phyloP scores from a whole-genome alignment of 1,140 invertebrate species.

The Lordiphosa mommai region DNA sequence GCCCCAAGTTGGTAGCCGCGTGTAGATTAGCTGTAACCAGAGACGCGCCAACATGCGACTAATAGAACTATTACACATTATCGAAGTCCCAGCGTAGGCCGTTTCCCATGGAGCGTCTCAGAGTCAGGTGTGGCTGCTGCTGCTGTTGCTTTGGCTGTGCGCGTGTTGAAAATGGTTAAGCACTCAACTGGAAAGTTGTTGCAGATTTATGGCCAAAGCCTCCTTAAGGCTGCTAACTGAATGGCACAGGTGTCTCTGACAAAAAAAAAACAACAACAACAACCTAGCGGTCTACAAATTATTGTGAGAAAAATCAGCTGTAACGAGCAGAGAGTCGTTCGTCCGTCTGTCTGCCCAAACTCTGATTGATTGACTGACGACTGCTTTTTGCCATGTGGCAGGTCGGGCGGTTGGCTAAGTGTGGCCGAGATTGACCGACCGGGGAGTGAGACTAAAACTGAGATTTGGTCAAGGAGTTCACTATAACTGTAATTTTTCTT shows the following conservation, averaged over 20 bases:
- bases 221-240: slow-evolving; percentile 1
- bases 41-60: slow-evolving; percentile 67
- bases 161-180: slow-evolving; percentile 53
- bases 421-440: slow-evolving; percentile 36
- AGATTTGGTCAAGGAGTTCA: neutral
- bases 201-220: slow-evolving; percentile 55
- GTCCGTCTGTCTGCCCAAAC: slow-evolving; percentile 10
- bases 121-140: slow-evolving; percentile 40
- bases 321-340: slow-evolving; percentile 1
- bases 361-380: slow-evolving; percentile 44
- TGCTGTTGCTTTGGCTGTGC: slow-evolving; percentile 19
- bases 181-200: slow-evolving; percentile 60
- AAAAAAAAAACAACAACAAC: slow-evolving; percentile 25
- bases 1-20: slow-evolving; percentile 66
- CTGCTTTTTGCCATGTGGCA: slow-evolving; percentile 24
- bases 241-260: slow-evolving; percentile 57
- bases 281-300: slow-evolving; percentile 69
- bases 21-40: slow-evolving; percentile 63
- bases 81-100: slow-evolving; percentile 54
- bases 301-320: slow-evolving; percentile 76
- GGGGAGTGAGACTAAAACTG: neutral
- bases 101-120: slow-evolving; percentile 53
- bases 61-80: slow-evolving; percentile 77
- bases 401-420: slow-evolving; percentile 43
- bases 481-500: neutral